Conservation (phyloP, 2,797 vertebrate genomes). For the Buceros bicornis region DNA sequence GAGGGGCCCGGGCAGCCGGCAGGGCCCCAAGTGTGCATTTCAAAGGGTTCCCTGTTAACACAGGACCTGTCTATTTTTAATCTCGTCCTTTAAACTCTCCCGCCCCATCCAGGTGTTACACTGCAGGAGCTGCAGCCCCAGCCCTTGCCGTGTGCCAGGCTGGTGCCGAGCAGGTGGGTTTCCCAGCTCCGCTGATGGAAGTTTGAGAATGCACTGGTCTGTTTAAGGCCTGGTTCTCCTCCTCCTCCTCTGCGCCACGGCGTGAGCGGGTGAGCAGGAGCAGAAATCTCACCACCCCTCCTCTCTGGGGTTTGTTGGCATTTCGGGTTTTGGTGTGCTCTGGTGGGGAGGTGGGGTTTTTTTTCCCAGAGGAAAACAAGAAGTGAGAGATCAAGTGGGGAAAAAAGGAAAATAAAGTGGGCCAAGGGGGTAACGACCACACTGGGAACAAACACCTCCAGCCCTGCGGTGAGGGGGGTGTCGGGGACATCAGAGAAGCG, state of each 20-base stretch:
- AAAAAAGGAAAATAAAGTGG: neutral
- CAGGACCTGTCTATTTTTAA: neutral
- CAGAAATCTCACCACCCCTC: neutral
- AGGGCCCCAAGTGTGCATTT: accelerated
- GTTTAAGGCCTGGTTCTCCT: neutral
- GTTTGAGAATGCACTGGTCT: neutral
- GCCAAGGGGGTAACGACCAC: neutral
- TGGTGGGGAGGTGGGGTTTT: too few species aligned
- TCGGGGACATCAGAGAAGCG: neutral
- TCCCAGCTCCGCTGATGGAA: neutral
- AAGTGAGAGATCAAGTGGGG: neutral
- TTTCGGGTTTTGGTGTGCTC: neutral
- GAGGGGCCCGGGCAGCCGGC: neutral
- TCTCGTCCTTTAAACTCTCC: neutral
- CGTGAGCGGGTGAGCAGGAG: neutral
- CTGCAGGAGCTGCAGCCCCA: neutral
- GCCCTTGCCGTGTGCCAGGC: neutral
- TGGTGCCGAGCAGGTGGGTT: neutral
- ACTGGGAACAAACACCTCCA: neutral
- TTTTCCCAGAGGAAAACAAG: neutral
- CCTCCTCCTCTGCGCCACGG: neutral
- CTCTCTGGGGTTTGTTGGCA: neutral
- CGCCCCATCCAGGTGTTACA: accelerated
- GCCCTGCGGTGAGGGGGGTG: neutral
- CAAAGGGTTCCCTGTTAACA: neutral